phyloP scores from a whole-genome alignment of 2,797 vertebrate species.

The Microctenopoma stevenorrisi region DNA sequence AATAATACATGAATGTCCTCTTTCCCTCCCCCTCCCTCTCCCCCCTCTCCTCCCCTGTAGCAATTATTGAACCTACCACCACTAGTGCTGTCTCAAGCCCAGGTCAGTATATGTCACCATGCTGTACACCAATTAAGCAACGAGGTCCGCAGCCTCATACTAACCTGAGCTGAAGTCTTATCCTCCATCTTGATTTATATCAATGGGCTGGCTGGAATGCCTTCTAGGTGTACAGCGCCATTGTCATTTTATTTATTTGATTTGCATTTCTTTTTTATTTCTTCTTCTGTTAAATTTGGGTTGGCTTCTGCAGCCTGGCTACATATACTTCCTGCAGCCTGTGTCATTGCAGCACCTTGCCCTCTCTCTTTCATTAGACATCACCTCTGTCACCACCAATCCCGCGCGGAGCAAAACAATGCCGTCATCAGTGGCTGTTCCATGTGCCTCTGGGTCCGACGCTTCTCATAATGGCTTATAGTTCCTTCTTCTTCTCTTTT shows the following conservation, averaged over 20 bases:
- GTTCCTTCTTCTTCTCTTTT: slow-evolving; percentile 67
- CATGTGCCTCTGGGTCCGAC: slow-evolving; percentile 79
- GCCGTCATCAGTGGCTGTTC: slow-evolving; percentile 80
- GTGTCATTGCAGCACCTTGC: slow-evolving; percentile 64
- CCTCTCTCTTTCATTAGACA: slow-evolving; percentile 66
- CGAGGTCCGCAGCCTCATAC: slow-evolving; percentile 84
- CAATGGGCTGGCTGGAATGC: slow-evolving; percentile 79
- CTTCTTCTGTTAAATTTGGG: slow-evolving; percentile 49
- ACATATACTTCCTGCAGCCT: slow-evolving; percentile 66
- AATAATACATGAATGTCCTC: slow-evolving; percentile 97
- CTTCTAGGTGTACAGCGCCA: slow-evolving; percentile 84
- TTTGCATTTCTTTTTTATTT: slow-evolving; percentile 49
- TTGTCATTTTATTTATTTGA: slow-evolving; percentile 60
- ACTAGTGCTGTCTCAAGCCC: slow-evolving; percentile 98
- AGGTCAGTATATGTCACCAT: slow-evolving; percentile 98
- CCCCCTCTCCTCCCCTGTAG: slow-evolving; percentile 95
- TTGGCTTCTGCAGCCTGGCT: slow-evolving; percentile 70
- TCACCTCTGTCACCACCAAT: slow-evolving; percentile 37
- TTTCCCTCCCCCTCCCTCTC: slow-evolving; percentile 89
- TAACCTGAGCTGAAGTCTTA: slow-evolving; percentile 73
- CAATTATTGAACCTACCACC: slow-evolving; percentile 98
- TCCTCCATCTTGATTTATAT: slow-evolving; percentile 76
- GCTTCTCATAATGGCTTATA: slow-evolving; percentile 81
- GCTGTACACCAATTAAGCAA: slow-evolving; percentile 87
- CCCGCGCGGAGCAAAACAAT: slow-evolving; percentile 64